Base-by-base conservation (phyloP, 2,888 invertebrate genomes). In the Diarsia brunnea region DNA sequence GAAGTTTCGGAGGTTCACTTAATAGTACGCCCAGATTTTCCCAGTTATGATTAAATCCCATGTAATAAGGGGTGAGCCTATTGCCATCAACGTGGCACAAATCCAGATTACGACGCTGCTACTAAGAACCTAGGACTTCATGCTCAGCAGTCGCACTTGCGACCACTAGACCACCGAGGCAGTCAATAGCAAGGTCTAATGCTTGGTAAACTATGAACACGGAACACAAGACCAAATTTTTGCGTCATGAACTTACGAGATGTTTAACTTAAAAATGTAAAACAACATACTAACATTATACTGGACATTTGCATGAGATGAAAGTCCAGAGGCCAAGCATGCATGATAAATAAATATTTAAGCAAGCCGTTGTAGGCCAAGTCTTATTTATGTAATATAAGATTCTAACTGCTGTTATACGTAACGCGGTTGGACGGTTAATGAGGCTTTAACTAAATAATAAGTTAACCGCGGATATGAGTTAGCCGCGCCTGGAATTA, bases 391-490 rank as follows among this genome's bases (percentile, higher is more conserved):
- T 43, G 43, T 63, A 43, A 63, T 69, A 79, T 64, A 84, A 86
- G 73, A 79, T 73, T 76, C 69, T 71, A 73, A 53, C 65, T 70
- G 79, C 68, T 76, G 71, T 51, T 69, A 51, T 69, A 78, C 66
- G 53, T 81, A 76, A 86, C 74, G 67, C 68, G 69, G 43, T 55
- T 38, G 69, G 60, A 60, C 61, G 47, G 67, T 63, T 81, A 85
- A 84, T 81, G 71, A 76, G 64, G 69, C 55, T 75, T 55, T 79
- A 75, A 67, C 82, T 85, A 72, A 85, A 85, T 87, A 87, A 87
- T 87, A 73, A 75, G 61, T 73, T 71, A 72, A 78, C 78, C 78
- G 31, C 73, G 85, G 87, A 75, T 81, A 73, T 75, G 72, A 78
- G 70, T 64, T 71, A 72, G 79, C 78, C 75, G 58, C 75, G 21